Percentiles rank a stretch among this genome's conserved stretches.
phyloP scores from a whole-genome alignment of 2,113 vertebrate species.

The Lepidothrix coronata region DNA sequence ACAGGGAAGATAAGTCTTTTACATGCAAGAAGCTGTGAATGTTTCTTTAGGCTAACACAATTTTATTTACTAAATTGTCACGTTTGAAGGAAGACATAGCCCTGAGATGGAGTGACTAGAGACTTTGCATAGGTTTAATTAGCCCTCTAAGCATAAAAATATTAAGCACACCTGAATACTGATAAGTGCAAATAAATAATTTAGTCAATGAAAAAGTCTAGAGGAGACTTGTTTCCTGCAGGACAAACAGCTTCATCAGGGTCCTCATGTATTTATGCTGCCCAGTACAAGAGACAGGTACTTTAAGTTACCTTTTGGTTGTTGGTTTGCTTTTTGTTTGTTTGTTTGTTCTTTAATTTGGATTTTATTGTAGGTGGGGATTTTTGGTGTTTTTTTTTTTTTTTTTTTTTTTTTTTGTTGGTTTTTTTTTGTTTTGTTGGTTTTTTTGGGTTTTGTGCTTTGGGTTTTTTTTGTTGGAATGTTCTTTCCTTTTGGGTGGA shows the following conservation, averaged over 20 bases:
- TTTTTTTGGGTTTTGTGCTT: background rate
- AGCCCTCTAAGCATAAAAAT: background rate
- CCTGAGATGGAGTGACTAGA: background rate
- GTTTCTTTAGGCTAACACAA: background rate
- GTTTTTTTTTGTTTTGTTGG: background rate
- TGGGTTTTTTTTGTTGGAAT: background rate
- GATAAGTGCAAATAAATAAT: conserved; percentile 22
- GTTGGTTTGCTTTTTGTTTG: background rate
- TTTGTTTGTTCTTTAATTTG: background rate
- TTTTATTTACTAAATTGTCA: conserved; percentile 18
- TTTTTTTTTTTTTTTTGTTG: background rate
- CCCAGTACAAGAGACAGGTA: background rate
- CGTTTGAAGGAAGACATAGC: background rate
- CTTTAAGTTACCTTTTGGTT: background rate
- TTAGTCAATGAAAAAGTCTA: conserved; percentile 4
- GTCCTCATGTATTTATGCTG: background rate
- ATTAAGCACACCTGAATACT: background rate
- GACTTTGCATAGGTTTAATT: conserved; percentile 19
- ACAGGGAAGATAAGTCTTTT: background rate
- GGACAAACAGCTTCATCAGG: background rate
- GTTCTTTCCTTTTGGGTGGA: background rate
- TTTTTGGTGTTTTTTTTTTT: background rate
- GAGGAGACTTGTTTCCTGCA: background rate
- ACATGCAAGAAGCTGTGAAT: background rate
- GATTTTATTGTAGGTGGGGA: too few species aligned